Evolutionary conservation across 2,113 vertebrate genomes (phyloP).

Genomic region (Podarcis raffonei): DNA sequence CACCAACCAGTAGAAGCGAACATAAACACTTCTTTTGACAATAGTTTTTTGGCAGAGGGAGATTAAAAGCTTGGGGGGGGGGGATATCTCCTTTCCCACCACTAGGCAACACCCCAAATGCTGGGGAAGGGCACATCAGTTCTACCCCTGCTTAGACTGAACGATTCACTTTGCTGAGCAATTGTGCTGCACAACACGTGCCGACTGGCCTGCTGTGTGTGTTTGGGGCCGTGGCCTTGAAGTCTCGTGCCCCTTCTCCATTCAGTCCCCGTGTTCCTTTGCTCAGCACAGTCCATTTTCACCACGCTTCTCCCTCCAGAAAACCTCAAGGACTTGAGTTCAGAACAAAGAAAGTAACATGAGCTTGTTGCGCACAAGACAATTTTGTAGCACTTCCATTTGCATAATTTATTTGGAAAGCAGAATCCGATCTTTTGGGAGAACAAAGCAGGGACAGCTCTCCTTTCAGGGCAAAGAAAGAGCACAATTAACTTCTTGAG

Average conservation of each 20-base stretch:
- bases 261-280: not conserved
- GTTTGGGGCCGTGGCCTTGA: not conserved
- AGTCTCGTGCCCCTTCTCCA: not conserved
- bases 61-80: not conserved
- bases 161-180: not conserved
- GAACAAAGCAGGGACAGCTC: not conserved
- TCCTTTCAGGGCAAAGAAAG: not conserved
- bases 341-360: not conserved
- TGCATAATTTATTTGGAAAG: constrained; percentile 23
- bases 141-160: not conserved
- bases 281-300: not conserved
- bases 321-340: not conserved
- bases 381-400: not conserved
- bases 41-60: not conserved
- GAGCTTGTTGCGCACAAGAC: not conserved
- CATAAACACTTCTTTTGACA: not conserved
- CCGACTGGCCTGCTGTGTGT: too few species aligned
- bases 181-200: not conserved
- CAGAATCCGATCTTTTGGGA: not conserved
- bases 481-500: not conserved
- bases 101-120: not conserved
- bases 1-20: not conserved
- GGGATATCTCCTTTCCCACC: not conserved
- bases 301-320: not conserved
- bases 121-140: not conserved